Base-by-base conservation (phyloP, 2,113 vertebrate genomes). In the Aphyosemion australe region DNA sequence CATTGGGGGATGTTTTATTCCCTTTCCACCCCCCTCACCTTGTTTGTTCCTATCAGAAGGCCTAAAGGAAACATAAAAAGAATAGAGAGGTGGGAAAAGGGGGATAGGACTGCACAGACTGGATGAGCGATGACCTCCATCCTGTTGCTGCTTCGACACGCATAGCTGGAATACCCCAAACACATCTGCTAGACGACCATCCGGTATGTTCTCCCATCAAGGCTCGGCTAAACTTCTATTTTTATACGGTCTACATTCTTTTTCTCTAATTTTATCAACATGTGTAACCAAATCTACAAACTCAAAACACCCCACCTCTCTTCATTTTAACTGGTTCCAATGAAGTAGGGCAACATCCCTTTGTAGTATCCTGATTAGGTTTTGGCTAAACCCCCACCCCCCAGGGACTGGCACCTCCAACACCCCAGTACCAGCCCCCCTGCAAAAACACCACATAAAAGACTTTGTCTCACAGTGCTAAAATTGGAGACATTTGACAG, bases 111-210 rank as follows among this genome's bases (percentile, higher is more conserved):
- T 26, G 26, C 1, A 39, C 70, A 83, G 73, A 80, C n/a, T 54
- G 59, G 51, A 74, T 85, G 84, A 91, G 60, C 48, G 19, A 84
- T 86, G 82, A 84, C 81, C 80, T 64, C 15, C 21, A 14, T 84
- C 61, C 87, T 90, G 87, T 83, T 87, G 68, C 61, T 12, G 60
- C 65, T 89, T 85, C 19, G 87, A 91, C 87, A 90, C 66, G 86
- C 90, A 93, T 92, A 65, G 81, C 66, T 92, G 78, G 60, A 90
- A 90, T 92, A 78, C 77, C 12, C 74, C 43, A 0, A 49, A 43
- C 73, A 60, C 39, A 12, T 58, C 70, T 63, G 47, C 46, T 21
- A 21, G 32, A 67, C 65, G 64, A 42, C 26, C 57, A 31, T 62
- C 42, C 52, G 20, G 20, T 14, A 16, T 20, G 26, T 52, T 65